A percentile compares a stretch with the other conserved stretches of the same genome.
These are phyloP conservation scores for Operophtera brumata DNA, from an alignment of 2,888 invertebrate species.

Conservation along the genomic window DNA sequence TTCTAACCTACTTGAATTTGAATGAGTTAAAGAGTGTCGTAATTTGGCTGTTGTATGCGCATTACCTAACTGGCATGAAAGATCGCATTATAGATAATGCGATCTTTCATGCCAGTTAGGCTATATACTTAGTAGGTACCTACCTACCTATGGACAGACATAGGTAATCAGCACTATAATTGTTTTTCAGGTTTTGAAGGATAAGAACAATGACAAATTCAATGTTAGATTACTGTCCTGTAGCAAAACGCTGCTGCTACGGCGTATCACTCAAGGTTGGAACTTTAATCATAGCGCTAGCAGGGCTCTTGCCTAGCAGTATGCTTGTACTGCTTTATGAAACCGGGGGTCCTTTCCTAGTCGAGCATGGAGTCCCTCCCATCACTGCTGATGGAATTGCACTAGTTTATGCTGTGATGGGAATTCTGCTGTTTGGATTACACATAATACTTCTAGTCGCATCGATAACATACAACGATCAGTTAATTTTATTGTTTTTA, in stretches of 20 bases:
- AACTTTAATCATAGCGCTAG: conserved; percentile 45
- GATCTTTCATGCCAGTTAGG: too few relatives aligned
- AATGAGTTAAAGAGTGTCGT: too few relatives aligned
- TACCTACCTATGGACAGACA: background rate
- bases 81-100: too few relatives aligned
- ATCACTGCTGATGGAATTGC: conserved; percentile 33
- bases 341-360: conserved; percentile 33
- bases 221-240: conserved; percentile 35
- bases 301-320: conserved; percentile 44
- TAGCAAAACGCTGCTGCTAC: conserved; percentile 45
- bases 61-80: too few relatives aligned
- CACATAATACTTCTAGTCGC: conserved; percentile 48
- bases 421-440: conserved; percentile 43
- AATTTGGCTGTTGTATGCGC: too few relatives aligned
- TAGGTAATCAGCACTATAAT: background rate
- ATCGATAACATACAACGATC: conserved; percentile 48
- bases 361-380: conserved; percentile 29
- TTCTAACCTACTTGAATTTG: too few relatives aligned
- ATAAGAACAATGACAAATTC: conserved; percentile 12
- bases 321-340: conserved; percentile 39
- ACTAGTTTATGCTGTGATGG: conserved; percentile 44
- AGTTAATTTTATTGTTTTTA: conserved; percentile 49
- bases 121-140: background rate
- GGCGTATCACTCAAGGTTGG: conserved; percentile 48
- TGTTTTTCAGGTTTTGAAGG: background rate